Evolutionary conservation across 2,888 invertebrate genomes (phyloP).

Genomic region (Carpatolechia fugitivella): DNA sequence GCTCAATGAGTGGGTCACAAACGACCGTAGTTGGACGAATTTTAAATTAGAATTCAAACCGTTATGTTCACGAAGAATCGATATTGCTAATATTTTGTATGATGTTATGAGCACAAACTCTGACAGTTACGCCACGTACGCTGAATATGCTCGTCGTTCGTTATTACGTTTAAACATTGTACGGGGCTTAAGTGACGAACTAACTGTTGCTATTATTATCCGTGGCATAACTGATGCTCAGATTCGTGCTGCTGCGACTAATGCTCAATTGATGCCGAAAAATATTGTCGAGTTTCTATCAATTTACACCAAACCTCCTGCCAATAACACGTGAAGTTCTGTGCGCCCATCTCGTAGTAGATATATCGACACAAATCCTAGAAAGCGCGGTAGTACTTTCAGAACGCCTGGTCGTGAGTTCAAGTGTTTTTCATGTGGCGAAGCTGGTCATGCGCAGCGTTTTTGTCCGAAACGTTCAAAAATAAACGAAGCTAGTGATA

Average conservation of each 20-base stretch:
- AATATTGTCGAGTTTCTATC: conserved; percentile 17
- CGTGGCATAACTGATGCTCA: conserved; percentile 21
- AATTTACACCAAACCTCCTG: conserved; percentile 15
- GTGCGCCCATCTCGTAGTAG: not conserved
- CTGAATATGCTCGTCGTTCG: conserved; percentile 17
- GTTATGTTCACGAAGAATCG: not conserved
- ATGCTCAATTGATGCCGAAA: conserved; percentile 12
- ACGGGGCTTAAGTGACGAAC: conserved; percentile 19
- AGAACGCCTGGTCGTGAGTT: not conserved
- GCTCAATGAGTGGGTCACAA: conserved; percentile 5
- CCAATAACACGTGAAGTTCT: no score
- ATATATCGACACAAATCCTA: not conserved
- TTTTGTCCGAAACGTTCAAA: not conserved
- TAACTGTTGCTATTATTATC: conserved; percentile 18
- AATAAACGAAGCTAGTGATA: no score
- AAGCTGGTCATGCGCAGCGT: not conserved
- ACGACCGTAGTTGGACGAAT: not conserved
- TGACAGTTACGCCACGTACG: conserved; percentile 15
- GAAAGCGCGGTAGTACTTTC: not conserved
- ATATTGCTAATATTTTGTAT: not conserved
- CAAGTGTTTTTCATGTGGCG: not conserved
- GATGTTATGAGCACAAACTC: conserved; percentile 7
- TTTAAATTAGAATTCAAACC: conserved; percentile 2
- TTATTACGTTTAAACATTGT: conserved; percentile 20
- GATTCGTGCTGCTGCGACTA: conserved; percentile 20